phyloP scores from a whole-genome alignment of 2,797 vertebrate genomes.

The Anableps anableps region DNA sequence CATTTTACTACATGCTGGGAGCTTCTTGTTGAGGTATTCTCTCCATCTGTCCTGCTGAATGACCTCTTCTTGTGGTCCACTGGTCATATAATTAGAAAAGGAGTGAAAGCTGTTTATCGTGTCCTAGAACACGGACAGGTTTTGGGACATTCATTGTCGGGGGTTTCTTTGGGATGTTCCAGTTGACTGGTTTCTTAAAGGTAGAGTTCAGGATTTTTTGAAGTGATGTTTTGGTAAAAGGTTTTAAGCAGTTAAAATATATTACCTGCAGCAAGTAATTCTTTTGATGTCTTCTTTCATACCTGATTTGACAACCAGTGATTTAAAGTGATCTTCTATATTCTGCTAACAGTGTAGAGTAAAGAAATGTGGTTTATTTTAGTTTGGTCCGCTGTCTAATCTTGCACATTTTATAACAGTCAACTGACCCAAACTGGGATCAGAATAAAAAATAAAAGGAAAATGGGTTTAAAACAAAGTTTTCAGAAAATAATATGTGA shows the following conservation, averaged over 20 bases:
- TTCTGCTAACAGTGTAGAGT: background rate
- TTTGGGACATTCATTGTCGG: slow-evolving; percentile 14
- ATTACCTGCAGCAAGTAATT: background rate
- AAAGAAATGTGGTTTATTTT: background rate
- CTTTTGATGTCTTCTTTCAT: background rate
- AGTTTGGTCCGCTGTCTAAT: background rate
- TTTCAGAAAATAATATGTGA: background rate
- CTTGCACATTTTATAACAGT: background rate
- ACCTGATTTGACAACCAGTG: background rate
- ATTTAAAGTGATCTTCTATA: background rate
- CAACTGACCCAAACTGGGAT: background rate
- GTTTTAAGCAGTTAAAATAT: background rate
- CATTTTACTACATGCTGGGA: slow-evolving; percentile 46
- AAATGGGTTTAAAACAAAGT: background rate
- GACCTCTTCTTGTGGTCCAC: slow-evolving; percentile 57
- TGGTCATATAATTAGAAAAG: slow-evolving; percentile 57
- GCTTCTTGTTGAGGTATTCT: slow-evolving; percentile 61
- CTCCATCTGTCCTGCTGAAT: slow-evolving; percentile 67
- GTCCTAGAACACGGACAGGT: slow-evolving; percentile 28
- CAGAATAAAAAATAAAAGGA: background rate
- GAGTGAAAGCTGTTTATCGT: slow-evolving; percentile 25
- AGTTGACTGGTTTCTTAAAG: slow-evolving; percentile 19
- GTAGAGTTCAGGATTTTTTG: background rate
- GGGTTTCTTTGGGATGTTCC: slow-evolving; percentile 11
- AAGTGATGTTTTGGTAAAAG: background rate